phyloP scores from a whole-genome alignment of 2,113 vertebrate genomes.

The Bagarius yarrelli region DNA sequence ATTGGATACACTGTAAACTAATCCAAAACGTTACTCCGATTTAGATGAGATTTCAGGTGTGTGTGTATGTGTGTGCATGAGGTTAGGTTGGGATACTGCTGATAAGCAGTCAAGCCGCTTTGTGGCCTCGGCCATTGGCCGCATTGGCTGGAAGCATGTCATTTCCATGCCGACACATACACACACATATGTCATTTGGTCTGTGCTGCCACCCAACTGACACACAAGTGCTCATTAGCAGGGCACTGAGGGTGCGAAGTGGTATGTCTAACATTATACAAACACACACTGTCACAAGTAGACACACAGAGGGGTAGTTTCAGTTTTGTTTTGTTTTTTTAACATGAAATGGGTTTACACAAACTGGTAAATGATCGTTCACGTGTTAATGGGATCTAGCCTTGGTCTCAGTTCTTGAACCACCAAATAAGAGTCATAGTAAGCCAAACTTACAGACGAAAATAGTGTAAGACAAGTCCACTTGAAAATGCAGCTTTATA shows the following conservation, averaged over 20 bases:
- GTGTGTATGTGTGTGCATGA: conserved; percentile 64
- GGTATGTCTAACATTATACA: conserved; percentile 63
- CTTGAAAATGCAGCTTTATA: conserved; percentile 5
- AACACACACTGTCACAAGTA: not conserved
- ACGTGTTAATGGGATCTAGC: not conserved
- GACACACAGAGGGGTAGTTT: not conserved
- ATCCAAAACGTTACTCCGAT: not conserved
- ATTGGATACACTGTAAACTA: not conserved
- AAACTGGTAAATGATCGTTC: not conserved
- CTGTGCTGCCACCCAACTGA: conserved; percentile 69
- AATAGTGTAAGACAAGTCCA: not conserved
- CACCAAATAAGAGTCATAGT: not conserved
- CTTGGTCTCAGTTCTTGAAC: not conserved
- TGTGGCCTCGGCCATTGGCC: conserved; percentile 72
- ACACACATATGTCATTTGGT: conserved; percentile 70
- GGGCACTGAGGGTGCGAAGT: conserved; percentile 70
- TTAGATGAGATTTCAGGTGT: conserved; percentile 61
- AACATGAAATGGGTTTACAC: not conserved
- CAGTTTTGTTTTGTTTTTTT: not conserved
- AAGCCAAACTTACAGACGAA: not conserved
- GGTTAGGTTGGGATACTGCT: conserved; percentile 68
- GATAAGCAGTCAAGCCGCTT: conserved; percentile 72
- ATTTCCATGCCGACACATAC: conserved; percentile 58
- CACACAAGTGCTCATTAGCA: conserved; percentile 74
- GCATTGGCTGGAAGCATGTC: conserved; percentile 71